Conservation (phyloP, 2,113 vertebrate genomes). For the Cynopterus brachyotis region DNA sequence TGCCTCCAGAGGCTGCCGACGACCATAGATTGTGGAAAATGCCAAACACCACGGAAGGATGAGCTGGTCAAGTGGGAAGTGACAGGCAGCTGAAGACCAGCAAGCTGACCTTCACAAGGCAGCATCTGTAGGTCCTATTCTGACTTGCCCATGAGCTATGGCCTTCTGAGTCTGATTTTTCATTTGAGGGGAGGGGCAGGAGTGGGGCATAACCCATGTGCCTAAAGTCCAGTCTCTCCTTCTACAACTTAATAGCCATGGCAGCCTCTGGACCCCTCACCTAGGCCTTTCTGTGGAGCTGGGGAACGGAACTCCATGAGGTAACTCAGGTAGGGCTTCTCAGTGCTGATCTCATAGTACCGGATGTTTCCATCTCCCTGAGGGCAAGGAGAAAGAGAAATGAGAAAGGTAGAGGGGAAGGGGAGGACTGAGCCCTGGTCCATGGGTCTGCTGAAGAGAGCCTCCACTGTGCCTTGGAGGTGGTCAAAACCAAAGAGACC, state of each 20-base stretch:
- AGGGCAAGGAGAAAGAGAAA: not conserved
- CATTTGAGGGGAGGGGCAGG: fast-evolving
- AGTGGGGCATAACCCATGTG: not conserved
- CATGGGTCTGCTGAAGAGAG: not conserved
- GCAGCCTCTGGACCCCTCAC: slow-evolving; percentile 79
- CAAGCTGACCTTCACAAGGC: not conserved
- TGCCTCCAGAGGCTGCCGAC: not conserved
- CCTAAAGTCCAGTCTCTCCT: not conserved
- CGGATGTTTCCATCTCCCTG: slow-evolving; percentile 98
- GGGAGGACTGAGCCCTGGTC: not conserved
- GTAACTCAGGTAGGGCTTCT: slow-evolving; percentile 96
- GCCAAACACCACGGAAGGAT: not conserved
- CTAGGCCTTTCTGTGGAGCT: slow-evolving; percentile 95
- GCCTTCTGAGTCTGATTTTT: not conserved
- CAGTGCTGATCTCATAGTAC: slow-evolving; percentile 95
- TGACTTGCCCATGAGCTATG: not conserved
- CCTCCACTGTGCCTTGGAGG: not conserved
- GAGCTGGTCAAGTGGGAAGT: fast-evolving
- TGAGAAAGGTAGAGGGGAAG: not conserved
- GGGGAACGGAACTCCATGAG: slow-evolving; percentile 98
- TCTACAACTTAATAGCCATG: fast-evolving
- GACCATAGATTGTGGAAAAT: fast-evolving
- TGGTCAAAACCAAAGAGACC: not conserved
- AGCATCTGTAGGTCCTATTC: not conserved
- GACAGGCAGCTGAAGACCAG: not conserved